Evolutionary conservation across 2,797 vertebrate genomes (phyloP).

Genomic region (Takifugu rubripes): DNA sequence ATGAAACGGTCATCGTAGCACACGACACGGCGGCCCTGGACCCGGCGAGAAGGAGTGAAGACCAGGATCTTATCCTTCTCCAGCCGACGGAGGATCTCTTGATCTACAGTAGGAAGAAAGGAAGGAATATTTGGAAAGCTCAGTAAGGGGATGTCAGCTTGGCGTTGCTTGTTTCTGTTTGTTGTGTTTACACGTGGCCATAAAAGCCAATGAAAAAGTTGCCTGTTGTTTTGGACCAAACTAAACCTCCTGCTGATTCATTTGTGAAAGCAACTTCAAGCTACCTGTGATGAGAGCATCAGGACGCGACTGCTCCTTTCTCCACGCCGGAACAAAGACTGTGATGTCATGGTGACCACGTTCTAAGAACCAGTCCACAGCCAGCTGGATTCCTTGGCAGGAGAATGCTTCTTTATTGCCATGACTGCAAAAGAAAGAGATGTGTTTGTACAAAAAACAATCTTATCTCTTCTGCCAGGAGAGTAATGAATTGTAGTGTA

Average conservation of each 20-base stretch:
- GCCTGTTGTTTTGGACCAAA: no score
- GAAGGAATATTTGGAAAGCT: neutral
- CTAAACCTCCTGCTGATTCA: no score
- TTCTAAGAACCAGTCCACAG: slow-evolving; percentile 94
- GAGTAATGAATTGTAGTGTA: neutral
- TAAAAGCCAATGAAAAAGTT: no score
- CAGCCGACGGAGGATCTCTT: slow-evolving; percentile 89
- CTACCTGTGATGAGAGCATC: slow-evolving; percentile 92
- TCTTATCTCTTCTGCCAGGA: neutral
- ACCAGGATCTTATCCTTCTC: slow-evolving; percentile 97
- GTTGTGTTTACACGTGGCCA: no score
- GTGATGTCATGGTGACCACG: slow-evolving; percentile 90
- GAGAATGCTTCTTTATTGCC: slow-evolving; percentile 98
- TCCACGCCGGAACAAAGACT: slow-evolving; percentile 94
- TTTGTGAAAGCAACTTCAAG: neutral
- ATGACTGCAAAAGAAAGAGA: slow-evolving; percentile 77
- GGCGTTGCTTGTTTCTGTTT: no score
- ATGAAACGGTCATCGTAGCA: slow-evolving; percentile 98
- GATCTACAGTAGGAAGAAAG: slow-evolving; percentile 75
- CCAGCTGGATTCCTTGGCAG: slow-evolving; percentile 93
- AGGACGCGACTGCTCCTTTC: slow-evolving; percentile 93
- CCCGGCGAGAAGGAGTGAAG: slow-evolving; percentile 93
- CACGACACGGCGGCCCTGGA: slow-evolving; percentile 93
- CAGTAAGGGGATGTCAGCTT: neutral
- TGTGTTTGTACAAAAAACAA: neutral